These are phyloP conservation scores for Pica pica DNA, from an alignment of 2,113 vertebrate species.

Conservation along the genomic window DNA sequence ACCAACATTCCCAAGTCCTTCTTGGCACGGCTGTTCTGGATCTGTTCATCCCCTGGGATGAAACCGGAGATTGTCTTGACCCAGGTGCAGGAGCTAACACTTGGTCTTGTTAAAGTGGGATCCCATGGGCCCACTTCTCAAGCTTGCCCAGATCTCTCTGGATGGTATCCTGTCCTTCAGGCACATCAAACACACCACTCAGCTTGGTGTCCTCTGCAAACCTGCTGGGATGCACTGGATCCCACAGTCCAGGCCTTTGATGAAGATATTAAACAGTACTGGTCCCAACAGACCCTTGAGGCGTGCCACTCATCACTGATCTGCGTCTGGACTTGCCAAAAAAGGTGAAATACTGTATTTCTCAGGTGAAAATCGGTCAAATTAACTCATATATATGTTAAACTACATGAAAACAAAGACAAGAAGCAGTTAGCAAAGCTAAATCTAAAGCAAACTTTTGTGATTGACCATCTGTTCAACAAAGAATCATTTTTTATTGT, in stretches of 20 bases:
- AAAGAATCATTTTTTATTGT: background rate
- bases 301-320: background rate
- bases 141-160: background rate
- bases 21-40: accelerated
- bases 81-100: background rate
- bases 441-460: background rate
- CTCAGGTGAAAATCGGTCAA: background rate
- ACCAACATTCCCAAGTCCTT: accelerated
- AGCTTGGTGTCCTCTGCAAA: background rate
- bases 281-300: background rate
- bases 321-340: background rate
- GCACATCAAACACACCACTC: accelerated
- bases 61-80: accelerated
- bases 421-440: background rate
- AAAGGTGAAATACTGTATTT: background rate
- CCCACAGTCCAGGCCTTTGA: background rate
- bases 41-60: background rate
- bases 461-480: background rate
- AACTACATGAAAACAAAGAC: background rate
- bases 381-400: background rate
- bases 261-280: background rate
- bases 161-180: background rate
- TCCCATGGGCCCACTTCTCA: background rate
- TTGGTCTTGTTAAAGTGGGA: background rate
- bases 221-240: background rate